These are phyloP conservation scores for Heliocidaris erythrogramma DNA, from an alignment of 35 echinoderm and acorn worm species.

Conservation along the genomic window DNA sequence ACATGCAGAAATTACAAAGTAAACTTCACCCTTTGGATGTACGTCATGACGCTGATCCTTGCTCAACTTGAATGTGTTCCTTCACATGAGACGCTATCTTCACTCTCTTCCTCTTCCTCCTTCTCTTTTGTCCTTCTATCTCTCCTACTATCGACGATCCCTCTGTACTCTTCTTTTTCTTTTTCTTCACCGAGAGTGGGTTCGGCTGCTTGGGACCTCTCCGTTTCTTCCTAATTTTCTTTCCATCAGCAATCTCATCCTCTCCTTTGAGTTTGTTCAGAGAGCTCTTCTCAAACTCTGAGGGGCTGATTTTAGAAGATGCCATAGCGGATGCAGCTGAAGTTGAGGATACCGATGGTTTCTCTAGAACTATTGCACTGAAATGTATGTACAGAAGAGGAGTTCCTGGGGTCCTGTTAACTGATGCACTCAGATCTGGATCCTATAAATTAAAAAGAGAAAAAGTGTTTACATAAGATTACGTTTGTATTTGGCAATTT, in stretches of 20 bases:
- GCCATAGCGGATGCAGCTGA: conserved; percentile 51
- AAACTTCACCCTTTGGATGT: too few species aligned
- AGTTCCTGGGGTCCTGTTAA: conserved; percentile 60
- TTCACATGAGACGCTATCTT: conserved; percentile 75
- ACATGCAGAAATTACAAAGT: too few species aligned
- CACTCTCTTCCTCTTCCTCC: conserved; percentile 69
- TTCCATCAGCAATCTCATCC: background rate
- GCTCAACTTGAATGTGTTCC: conserved; percentile 16
- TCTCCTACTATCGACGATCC: background rate
- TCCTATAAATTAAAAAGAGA: conserved; percentile 58
- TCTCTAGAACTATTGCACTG: conserved; percentile 92
- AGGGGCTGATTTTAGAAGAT: conserved; percentile 48
- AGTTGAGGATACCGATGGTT: conserved; percentile 65
- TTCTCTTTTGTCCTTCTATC: conserved; percentile 25
- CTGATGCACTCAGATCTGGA: conserved; percentile 63
- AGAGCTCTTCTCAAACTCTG: conserved; percentile 65
- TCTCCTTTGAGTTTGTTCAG: conserved; percentile 67
- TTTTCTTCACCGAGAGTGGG: conserved; percentile 90
- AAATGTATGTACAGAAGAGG: conserved; percentile 85
- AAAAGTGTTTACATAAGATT: background rate
- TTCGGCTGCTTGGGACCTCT: conserved; percentile 86
- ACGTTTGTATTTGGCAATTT: too few species aligned
- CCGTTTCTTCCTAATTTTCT: conserved; percentile 58
- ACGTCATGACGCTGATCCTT: background rate
- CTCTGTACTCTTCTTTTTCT: conserved; percentile 56